Evolutionary conservation across 2,888 invertebrate species (phyloP), one percentile per base, ranked within the genome.

Genomic region (Acanthoscelides obtectus): DNA sequence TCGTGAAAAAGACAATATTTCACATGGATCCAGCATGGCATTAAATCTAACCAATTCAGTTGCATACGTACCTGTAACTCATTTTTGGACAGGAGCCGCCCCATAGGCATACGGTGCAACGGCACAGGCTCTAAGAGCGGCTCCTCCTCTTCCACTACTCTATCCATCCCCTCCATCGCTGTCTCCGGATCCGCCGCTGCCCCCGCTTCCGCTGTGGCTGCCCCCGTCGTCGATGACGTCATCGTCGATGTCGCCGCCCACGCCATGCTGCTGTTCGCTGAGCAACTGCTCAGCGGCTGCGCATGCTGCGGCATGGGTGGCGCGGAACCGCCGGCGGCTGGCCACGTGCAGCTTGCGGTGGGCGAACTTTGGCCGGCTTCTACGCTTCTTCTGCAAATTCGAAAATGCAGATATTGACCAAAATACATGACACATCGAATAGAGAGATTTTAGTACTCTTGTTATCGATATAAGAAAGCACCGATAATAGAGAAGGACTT

Each of bases 271-370:
- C 69, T 63, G 22, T 17, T 67, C 22, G 67, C 25, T 71, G 72
- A 73, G 69, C 71, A 73, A 74, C 74, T 67, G 66, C 72, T 73
- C 69, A 4, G 19, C 65, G 75, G 71, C 67, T 75, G 74, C 12
- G 64, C 63, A 21, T 2, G 22, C 22, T 2, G 66, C 22, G 5
- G 21, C 20, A 8, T 22, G 5, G 3, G 66, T 19, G 3, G 20
- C 66, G 22, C 20, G 21, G 84, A 88, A 87, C 86, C 90, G 88
- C 88, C 90, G 79, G 81, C 87, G 84, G 83, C 86, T 83, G 88
- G 93, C 92, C 87, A 92, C 92, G 87, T 94, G 94, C 87, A 93
- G 91, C 88, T 95, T 95, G 89, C 93, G 91, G 89, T 94, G 90
- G 88, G 94, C 91, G 89, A 95, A 94, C 87, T 92, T 93, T 87